phyloP scores from a whole-genome alignment of 2,113 vertebrate genomes.

The Stigmatopora nigra region DNA sequence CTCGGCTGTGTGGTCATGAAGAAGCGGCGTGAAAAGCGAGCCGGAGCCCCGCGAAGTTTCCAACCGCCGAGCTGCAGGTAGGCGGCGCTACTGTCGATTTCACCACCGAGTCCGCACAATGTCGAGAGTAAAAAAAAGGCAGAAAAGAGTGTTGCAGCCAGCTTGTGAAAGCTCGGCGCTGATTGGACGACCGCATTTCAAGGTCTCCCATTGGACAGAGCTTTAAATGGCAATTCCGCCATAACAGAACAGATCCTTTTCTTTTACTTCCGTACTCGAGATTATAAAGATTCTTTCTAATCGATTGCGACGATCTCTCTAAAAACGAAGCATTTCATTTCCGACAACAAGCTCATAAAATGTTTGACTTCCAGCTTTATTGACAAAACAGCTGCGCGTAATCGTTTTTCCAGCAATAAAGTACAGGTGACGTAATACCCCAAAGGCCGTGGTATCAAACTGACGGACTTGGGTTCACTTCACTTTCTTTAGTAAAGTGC shows the following conservation, averaged over 20 bases:
- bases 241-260: background rate
- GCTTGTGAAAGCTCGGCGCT: constrained; percentile 10
- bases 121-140: background rate
- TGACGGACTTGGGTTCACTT: too few relatives aligned
- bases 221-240: constrained; percentile 35
- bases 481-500: background rate
- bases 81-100: background rate
- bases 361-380: background rate
- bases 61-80: background rate
- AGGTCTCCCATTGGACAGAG: constrained; percentile 41
- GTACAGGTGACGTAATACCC: background rate
- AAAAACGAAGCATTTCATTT: constrained; percentile 30
- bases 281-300: constrained; percentile 48
- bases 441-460: too few relatives aligned
- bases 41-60: background rate
- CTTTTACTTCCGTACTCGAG: background rate
- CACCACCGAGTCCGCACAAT: background rate
- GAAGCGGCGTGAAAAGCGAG: constrained; percentile 7
- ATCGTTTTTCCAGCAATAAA: too few relatives aligned
- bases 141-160: background rate
- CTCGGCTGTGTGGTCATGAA: constrained; percentile 1
- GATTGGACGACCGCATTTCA: constrained; percentile 48
- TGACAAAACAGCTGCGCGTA: background rate
- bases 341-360: background rate
- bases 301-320: constrained; percentile 43